phyloP scores from a whole-genome alignment of 2,113 vertebrate genomes.

The Acinonyx jubatus region DNA sequence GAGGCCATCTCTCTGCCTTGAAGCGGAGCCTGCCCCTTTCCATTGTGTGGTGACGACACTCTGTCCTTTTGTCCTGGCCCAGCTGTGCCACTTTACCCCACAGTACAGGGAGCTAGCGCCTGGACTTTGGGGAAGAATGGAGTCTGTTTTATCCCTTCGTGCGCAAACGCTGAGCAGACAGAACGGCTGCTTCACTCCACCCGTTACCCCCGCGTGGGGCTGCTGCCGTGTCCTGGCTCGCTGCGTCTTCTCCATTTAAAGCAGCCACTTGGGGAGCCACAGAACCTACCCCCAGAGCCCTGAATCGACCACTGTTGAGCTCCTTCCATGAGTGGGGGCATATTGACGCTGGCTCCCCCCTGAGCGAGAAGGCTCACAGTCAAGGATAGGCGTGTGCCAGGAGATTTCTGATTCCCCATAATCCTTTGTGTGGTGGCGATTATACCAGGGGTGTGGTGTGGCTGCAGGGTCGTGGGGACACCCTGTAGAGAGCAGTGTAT shows the following conservation, averaged over 20 bases:
- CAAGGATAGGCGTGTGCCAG: neutral
- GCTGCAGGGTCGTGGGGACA: neutral
- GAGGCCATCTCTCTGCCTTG: neutral
- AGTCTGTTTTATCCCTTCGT: neutral
- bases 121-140: neutral
- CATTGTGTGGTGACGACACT: neutral
- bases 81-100: neutral
- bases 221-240: neutral
- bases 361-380: neutral
- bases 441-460: neutral
- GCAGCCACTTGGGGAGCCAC: neutral
- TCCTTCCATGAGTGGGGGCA: neutral
- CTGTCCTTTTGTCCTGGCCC: neutral
- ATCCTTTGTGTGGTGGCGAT: neutral
- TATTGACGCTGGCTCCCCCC: neutral
- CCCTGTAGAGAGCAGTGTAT: neutral
- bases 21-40: neutral
- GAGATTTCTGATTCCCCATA: neutral
- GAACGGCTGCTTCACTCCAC: fast-evolving
- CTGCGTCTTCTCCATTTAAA: neutral
- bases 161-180: neutral
- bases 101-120: neutral
- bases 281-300: neutral
- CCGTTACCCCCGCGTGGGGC: fast-evolving
- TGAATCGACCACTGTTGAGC: neutral